A percentile compares a stretch with the other conserved stretches of the same genome.
Conservation (phyloP, 2,888 invertebrate species). For the Yponomeuta sedellus region DNA sequence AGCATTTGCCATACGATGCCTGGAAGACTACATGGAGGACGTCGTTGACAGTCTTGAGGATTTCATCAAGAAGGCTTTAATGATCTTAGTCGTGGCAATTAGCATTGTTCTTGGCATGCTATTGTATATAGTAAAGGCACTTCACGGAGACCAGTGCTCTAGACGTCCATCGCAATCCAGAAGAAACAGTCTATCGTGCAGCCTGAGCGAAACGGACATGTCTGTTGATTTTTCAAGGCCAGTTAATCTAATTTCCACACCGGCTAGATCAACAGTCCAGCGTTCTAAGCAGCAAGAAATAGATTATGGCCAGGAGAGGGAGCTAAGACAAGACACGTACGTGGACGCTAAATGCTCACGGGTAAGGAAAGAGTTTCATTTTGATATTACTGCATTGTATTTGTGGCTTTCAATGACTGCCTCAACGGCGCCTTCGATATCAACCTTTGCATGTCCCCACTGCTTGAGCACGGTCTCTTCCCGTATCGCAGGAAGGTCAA, state of each 20-base stretch:
- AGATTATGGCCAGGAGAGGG: background rate
- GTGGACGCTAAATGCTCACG: background rate
- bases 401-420: too few relatives aligned
- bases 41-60: slow-evolving; percentile 45
- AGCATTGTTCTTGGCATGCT: background rate
- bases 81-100: background rate
- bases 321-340: background rate
- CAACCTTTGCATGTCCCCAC: too few relatives aligned
- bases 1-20: background rate
- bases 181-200: background rate
- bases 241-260: background rate
- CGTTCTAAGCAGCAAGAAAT: background rate
- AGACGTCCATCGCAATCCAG: background rate
- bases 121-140: background rate
- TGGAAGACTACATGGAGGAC: slow-evolving; percentile 47
- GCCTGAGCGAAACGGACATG: background rate
- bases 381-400: too few relatives aligned
- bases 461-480: too few relatives aligned
- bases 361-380: background rate
- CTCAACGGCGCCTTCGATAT: too few relatives aligned
- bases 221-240: background rate
- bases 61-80: slow-evolving; percentile 32
- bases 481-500: too few relatives aligned
- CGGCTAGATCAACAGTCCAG: background rate
- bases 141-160: background rate